Conservation (phyloP, 2,113 vertebrate species). For the Toxotes chatareus region DNA sequence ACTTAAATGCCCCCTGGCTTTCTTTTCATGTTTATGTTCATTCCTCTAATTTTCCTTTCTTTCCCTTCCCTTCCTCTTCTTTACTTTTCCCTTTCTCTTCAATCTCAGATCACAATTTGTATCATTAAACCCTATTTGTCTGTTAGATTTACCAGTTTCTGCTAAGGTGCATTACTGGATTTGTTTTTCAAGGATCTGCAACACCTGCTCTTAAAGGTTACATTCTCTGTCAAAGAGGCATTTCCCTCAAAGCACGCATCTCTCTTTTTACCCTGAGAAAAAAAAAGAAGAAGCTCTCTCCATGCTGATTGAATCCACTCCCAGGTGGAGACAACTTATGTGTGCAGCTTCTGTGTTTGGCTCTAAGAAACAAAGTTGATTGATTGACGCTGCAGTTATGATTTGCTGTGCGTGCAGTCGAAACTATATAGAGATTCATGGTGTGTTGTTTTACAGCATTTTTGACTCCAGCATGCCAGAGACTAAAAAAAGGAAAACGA, state of each 20-base stretch:
- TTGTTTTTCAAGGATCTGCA: constrained; percentile 26
- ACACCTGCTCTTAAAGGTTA: constrained; percentile 61
- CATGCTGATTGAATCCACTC: constrained; percentile 37
- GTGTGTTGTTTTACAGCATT: background rate
- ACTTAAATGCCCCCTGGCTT: constrained; percentile 50
- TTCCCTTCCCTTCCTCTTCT: background rate
- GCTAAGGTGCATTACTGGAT: constrained; percentile 18
- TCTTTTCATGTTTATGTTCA: constrained; percentile 7
- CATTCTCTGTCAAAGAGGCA: constrained; percentile 28
- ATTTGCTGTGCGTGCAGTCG: background rate
- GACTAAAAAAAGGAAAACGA: background rate
- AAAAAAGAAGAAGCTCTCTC: constrained; percentile 1
- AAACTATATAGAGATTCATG: constrained; percentile 3
- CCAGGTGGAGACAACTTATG: constrained; percentile 20
- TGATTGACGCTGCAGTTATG: constrained; percentile 38
- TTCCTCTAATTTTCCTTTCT: background rate
- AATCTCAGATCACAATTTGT: constrained; percentile 17
- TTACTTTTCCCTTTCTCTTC: constrained; percentile 3
- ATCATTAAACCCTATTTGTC: constrained; percentile 31
- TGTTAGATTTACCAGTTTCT: constrained; percentile 24
- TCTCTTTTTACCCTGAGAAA: background rate
- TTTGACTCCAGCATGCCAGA: background rate
- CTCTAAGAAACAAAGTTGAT: constrained; percentile 24
- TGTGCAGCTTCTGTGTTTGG: background rate
- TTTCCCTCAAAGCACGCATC: constrained; percentile 20